Conservation (phyloP, 1,140 invertebrate species). For the Sarcophaga bullata region DNA sequence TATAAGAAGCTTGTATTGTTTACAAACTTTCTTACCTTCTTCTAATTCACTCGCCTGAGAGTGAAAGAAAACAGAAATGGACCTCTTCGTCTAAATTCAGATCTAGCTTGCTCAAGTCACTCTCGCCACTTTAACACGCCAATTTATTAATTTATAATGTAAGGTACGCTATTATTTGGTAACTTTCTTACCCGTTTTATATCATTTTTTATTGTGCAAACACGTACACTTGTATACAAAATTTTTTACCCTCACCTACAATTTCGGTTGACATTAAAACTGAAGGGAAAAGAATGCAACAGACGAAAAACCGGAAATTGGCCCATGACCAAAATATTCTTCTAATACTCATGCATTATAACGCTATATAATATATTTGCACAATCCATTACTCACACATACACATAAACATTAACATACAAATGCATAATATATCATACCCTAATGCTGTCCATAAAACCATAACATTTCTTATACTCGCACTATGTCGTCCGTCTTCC, state of each 20-base stretch:
- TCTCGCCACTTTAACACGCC: no score
- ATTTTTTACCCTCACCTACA: constrained; percentile 9
- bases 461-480: constrained; percentile 10
- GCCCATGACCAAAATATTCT: constrained; percentile 35
- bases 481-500: neutral
- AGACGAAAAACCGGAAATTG: constrained; percentile 36
- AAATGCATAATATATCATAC: neutral
- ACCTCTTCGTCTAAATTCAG: no score
- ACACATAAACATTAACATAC: neutral
- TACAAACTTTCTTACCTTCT: no score
- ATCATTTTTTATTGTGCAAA: neutral
- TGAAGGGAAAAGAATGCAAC: constrained; percentile 7
- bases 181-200: no score
- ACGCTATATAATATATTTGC: neutral
- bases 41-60: no score
- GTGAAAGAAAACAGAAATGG: no score
- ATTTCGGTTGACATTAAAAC: neutral
- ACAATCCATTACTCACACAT: neutral
- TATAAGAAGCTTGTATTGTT: no score
- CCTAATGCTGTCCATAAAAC: neutral
- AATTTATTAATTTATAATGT: no score
- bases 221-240: neutral
- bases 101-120: no score
- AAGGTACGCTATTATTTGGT: no score
- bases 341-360: constrained; percentile 17